phyloP scores from a whole-genome alignment of 1,140 invertebrate genomes.

The Drosophila neocordata region DNA sequence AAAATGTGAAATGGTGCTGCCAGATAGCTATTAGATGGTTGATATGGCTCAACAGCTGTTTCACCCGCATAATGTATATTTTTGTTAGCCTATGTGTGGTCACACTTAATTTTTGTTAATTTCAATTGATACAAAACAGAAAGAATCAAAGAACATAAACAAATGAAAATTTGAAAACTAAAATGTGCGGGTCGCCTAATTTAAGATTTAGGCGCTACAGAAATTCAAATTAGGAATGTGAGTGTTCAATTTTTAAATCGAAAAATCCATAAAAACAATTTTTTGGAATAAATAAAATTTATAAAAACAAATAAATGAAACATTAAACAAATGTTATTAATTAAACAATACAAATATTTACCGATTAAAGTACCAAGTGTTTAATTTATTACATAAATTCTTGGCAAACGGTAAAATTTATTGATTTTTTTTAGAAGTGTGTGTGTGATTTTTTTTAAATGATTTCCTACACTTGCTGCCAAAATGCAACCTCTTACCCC shows the following conservation, averaged over 20 bases:
- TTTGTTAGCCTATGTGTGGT: not conserved
- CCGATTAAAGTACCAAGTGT: not conserved
- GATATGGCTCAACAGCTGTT: not conserved
- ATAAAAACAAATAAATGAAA: too few relatives aligned
- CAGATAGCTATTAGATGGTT: not conserved
- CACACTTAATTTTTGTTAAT: constrained; percentile 9
- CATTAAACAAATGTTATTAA: too few relatives aligned
- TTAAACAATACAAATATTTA: too few relatives aligned
- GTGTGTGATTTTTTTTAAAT: not conserved
- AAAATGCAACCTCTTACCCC: constrained; percentile 45
- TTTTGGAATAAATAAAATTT: too few relatives aligned
- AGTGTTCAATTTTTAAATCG: not conserved
- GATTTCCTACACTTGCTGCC: not conserved
- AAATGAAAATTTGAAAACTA: not conserved
- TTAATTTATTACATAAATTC: constrained; percentile 1
- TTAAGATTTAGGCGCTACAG: not conserved
- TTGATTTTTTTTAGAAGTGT: not conserved
- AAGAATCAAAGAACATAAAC: not conserved
- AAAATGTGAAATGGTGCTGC: not conserved
- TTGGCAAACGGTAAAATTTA: not conserved
- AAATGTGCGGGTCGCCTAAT: not conserved
- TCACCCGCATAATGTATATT: not conserved
- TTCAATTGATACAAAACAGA: not conserved
- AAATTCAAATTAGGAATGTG: not conserved
- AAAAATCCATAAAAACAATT: not conserved